Percentiles rank a stretch among this genome's conserved stretches.
phyloP scores from a whole-genome alignment of 2,113 vertebrate genomes.

The Poecilia latipinna region DNA sequence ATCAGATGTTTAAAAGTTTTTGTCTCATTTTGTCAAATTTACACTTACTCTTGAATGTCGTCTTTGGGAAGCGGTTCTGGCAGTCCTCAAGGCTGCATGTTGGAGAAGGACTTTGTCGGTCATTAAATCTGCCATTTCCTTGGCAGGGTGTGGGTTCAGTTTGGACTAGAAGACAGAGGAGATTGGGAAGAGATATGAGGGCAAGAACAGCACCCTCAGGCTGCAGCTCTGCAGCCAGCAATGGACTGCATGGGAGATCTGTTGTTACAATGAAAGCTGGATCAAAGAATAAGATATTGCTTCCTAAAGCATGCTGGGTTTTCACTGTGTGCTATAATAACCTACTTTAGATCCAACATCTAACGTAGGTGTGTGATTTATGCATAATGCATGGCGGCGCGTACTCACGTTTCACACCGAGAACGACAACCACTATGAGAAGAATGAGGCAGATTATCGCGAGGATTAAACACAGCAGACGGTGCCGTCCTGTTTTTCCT shows the following conservation, averaged over 20 bases:
- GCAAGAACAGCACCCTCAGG: background rate
- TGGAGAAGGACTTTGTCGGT: background rate
- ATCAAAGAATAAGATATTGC: background rate
- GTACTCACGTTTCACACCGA: conserved; percentile 71
- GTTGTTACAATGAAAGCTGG: conserved; percentile 2
- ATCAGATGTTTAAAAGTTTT: background rate
- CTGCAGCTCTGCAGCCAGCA: background rate
- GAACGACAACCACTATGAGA: conserved; percentile 47
- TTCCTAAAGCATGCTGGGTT: background rate
- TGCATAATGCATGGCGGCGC: conserved; percentile 7
- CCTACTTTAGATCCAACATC: background rate
- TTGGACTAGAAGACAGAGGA: conserved; percentile 42
- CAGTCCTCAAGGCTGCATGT: conserved; percentile 35
- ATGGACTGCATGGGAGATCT: background rate
- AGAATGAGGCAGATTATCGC: conserved; percentile 57
- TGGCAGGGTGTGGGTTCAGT: conserved; percentile 23
- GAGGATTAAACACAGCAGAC: conserved; percentile 49
- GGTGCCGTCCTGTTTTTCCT: conserved; percentile 44
- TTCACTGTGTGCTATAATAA: background rate
- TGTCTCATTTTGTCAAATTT: background rate
- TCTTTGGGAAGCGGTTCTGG: background rate
- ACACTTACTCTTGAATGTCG: conserved; percentile 18
- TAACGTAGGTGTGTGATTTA: background rate
- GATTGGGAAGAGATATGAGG: conserved; percentile 26
- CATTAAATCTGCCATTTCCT: rapidly evolving